Base-by-base conservation (phyloP, 1,140 invertebrate genomes). In the Dendroctonus ponderosae region DNA sequence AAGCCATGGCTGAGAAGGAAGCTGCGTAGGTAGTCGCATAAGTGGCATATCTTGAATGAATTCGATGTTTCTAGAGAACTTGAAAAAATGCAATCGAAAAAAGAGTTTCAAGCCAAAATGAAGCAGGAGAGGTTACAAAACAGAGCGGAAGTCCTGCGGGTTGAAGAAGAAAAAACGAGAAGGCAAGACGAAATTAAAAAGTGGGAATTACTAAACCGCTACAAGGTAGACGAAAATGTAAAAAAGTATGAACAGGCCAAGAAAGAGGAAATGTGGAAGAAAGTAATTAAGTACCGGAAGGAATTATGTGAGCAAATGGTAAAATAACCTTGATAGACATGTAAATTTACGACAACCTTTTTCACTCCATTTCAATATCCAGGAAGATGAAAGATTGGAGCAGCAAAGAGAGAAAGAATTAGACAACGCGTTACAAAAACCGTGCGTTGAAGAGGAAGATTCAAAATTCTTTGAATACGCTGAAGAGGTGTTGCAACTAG, bases 241-340 rank as follows among this genome's bases (percentile, higher is more conserved):
- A 58, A 78, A 44, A 78, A 79, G 52, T 80, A 78, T 42, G 77
- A 80, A 56, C 76, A 78, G 51, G 65, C 67, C 6, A 26, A 62
- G 12, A 76, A 72, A 9, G 71, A 78, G 42, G 69, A 78, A 52
- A 71, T 69, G 48, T 60, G 75, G 38, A 68, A 69, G 7, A 69
- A 75, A 12, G 54, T 77, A 3, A 70, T 80, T 43, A 69, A 76
- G 11, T 80, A 79, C 62, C 69, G 81, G 7, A 73, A 64, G 52
- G 77, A 79, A 64, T 66, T 82, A 48, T 73, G 80, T 37, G 64
- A 76, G 43, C 80, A 82, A 75, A 69, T 82, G 58, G 73, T 70
- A 51, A 56, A 26, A n/a, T n/a, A n/a, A 40, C 6, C 5, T 56
- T 40, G 41, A 40, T 2, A 46, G 4, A 4, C 9, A 46, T 46